Base-by-base conservation (phyloP, 2,797 vertebrate genomes). In the Mycteria americana region DNA sequence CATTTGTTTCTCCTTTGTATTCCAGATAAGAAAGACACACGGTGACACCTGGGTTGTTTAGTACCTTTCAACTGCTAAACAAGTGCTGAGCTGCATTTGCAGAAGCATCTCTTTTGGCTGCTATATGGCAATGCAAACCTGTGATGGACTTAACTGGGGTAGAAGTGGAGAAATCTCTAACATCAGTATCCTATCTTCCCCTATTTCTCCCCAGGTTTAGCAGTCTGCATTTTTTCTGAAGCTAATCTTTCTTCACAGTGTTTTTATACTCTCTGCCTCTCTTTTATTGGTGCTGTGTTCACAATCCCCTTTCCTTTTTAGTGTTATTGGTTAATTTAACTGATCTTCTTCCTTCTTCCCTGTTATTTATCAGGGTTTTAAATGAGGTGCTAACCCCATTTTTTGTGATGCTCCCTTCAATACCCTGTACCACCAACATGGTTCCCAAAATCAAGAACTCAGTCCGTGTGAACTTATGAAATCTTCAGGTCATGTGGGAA, bases 1-100 rank as follows among this genome's bases (percentile, higher is more conserved):
- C 65, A 72, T 93, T 92, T 89, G 72, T 59, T 92, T 91, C 88
- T 22, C 67, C 65, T 76, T 83, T 95, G 64, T 68, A 57, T 87
- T 64, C 88, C 31, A 54, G 88, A 78, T 93, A 76, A 94, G 85
- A 82, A 25, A 73, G 95, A 77, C 64, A 51, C 15, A 18, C 63
- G 33, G 48, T 84, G 95, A 83, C 81, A 88, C 76, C 54, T 13
- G n/a, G 41, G 35, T 85, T 59, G 67, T 85, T 84, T 62, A 90
- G 91, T 72, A 74, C 84, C 67, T 91, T 89, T 90, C 70, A 75
- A 21, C 65, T 79, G 65, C 85, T 93, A 35, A 95, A 76, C 72
- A 90, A 77, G 54, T 19, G 67, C 85, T 90, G 54, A 76, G 90
- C 60, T 60, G 62, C 39, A 4, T 73, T 88, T 78, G 65, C 59